Evolutionary conservation across 1,140 invertebrate genomes (phyloP), one percentile per base, ranked within the genome.

Genomic region (Leptonema lineaticorne): DNA sequence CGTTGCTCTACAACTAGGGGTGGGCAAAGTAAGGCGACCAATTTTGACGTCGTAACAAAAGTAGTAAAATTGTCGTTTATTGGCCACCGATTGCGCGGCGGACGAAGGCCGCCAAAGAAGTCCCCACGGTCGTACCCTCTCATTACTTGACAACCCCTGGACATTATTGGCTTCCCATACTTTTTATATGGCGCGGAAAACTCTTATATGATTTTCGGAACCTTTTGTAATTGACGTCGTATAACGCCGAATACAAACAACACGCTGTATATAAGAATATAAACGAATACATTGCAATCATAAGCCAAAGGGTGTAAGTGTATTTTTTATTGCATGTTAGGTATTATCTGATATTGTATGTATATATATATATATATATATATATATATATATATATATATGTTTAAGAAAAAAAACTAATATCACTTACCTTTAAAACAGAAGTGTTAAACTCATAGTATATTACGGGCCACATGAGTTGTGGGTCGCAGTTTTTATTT

Each of bases 31-130:
- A 41, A 64, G 64, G 20, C 48, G 30, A 66, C 70, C 70, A 71
- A 71, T 71, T 71, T 71, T 71, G 70, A 68, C 66, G 63, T 69
- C 70, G 67, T 71, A 71, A 71, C 66, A 71, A 71, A 71, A 71
- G 66, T 63, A 71, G 62, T 71, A 71, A 71, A 71, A 71, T 71
- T 48, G 60, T 57, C 66, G 66, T 71, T 71, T 71, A 71, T 68
- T 58, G 70, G 53, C 66, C 68, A 64, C 67, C 67, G 67, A 68
- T 68, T 69, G 63, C 67, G 67, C 29, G 58, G 28, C 56, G 66
- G 33, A 46, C 27, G 9, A n/a, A n/a, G n/a, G 28, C 22, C 26
- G 56, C 68, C 16, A 46, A 4, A 46, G 46, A 33, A 11, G 29
- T 45, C 11, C 37, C 9, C 37, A 33, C 50, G 22, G 18, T 46